A percentile compares a stretch with the other conserved stretches of the same genome.
These are phyloP conservation scores for Subacronicta megacephala DNA, from an alignment of 2,888 invertebrate genomes.

Conservation along the genomic window DNA sequence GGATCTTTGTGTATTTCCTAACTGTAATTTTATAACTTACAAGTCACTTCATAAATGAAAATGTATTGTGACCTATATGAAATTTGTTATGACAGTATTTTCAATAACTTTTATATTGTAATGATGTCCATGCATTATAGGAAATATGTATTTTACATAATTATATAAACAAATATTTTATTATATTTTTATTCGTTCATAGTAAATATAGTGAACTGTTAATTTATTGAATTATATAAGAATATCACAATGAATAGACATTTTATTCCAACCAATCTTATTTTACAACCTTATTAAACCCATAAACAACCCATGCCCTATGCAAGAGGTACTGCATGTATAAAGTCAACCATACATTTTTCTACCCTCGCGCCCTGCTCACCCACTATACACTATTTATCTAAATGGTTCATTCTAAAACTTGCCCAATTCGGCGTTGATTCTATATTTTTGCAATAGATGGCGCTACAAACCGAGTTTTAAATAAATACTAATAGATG, in stretches of 20 bases:
- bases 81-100: conserved; percentile 26
- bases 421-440: too few relatives aligned
- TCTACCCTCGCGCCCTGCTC: too few relatives aligned
- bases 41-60: conserved; percentile 17
- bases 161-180: conserved; percentile 49
- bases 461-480: conserved; percentile 13
- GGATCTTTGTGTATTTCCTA: neutral
- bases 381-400: too few relatives aligned
- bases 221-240: conserved; percentile 61
- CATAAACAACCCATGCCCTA: too few relatives aligned
- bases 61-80: conserved; percentile 13
- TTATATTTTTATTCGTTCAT: conserved; percentile 52
- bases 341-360: too few relatives aligned
- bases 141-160: conserved; percentile 44
- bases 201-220: conserved; percentile 54
- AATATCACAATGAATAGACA: conserved; percentile 13
- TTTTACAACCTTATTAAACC: neutral
- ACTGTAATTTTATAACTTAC: conserved; percentile 6
- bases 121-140: conserved; percentile 40
- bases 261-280: conserved; percentile 16
- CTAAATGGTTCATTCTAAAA: too few relatives aligned
- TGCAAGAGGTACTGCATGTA: too few relatives aligned
- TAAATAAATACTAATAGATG: conserved; percentile 13
- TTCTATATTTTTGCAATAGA: conserved; percentile 8
- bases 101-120: conserved; percentile 21